Conservation (phyloP, 2,888 invertebrate genomes). For the Rhingia campestris region DNA sequence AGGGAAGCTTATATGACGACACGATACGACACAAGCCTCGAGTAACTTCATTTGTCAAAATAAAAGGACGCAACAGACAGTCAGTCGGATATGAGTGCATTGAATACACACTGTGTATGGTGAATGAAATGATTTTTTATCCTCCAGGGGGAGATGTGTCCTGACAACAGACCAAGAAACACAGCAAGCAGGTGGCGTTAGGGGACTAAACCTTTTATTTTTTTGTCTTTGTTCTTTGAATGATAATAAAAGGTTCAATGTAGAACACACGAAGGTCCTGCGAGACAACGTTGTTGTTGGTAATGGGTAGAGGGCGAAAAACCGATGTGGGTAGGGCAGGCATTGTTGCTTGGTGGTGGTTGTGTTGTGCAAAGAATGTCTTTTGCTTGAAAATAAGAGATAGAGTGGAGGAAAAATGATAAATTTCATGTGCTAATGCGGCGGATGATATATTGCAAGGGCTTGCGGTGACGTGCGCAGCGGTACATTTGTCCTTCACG, state of each 20-base stretch:
- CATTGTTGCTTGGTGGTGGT: constrained; percentile 19
- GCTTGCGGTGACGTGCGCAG: constrained; percentile 27
- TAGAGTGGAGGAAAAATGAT: constrained; percentile 38
- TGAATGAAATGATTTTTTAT: constrained; percentile 54
- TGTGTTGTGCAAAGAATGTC: constrained; percentile 6
- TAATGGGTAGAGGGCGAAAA: not conserved
- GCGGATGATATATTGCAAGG: constrained; percentile 50
- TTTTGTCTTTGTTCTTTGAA: constrained; percentile 21
- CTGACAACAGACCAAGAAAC: constrained; percentile 9
- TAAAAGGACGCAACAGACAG: constrained; percentile 60
- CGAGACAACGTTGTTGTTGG: not conserved
- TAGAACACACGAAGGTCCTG: constrained; percentile 27
- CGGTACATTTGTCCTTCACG: constrained; percentile 15
- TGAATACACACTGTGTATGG: constrained; percentile 9
- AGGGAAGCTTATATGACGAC: constrained; percentile 26
- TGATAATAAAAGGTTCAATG: constrained; percentile 28
- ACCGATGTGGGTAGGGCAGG: constrained; percentile 17
- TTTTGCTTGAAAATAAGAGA: constrained; percentile 15
- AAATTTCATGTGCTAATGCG: constrained; percentile 50
- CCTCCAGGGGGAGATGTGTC: constrained; percentile 36
- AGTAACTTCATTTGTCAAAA: constrained; percentile 69
- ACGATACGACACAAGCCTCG: constrained; percentile 35
- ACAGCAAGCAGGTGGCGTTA: constrained; percentile 32
- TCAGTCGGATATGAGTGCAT: constrained; percentile 53
- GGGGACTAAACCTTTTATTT: constrained; percentile 35